These are phyloP conservation scores for Tachystola acroxantha DNA, from an alignment of 2,888 invertebrate species.

Conservation along the genomic window DNA sequence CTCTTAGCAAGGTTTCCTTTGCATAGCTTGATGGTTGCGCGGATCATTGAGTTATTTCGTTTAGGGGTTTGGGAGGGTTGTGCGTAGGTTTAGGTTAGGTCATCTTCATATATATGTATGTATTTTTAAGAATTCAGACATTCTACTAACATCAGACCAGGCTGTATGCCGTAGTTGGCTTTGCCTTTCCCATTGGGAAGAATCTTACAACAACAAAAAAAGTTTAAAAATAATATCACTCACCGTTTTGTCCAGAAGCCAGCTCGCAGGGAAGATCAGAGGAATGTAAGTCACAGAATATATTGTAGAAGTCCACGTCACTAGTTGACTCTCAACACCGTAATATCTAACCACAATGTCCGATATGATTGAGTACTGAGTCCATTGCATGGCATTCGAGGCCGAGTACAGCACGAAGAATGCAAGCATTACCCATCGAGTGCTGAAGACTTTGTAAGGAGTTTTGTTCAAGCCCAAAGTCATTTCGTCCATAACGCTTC, in stretches of 20 bases:
- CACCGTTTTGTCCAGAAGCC: slow-evolving; percentile 94
- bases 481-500: background rate
- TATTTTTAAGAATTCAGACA: too few relatives aligned
- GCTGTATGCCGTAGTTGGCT: too few relatives aligned
- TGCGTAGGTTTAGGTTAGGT: too few relatives aligned
- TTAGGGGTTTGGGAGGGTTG: too few relatives aligned
- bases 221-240: too few relatives aligned
- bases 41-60: too few relatives aligned
- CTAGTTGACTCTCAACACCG: slow-evolving; percentile 80
- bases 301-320: slow-evolving; percentile 98
- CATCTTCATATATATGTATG: too few relatives aligned
- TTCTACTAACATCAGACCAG: too few relatives aligned
- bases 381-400: slow-evolving; percentile 97
- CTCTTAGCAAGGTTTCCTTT: too few relatives aligned
- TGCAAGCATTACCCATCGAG: slow-evolving; percentile 88
- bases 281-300: slow-evolving; percentile 98
- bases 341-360: slow-evolving; percentile 88
- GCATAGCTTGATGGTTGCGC: too few relatives aligned
- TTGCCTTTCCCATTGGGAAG: too few relatives aligned
- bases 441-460: slow-evolving; percentile 79
- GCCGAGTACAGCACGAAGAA: slow-evolving; percentile 93
- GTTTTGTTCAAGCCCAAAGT: background rate
- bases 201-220: too few relatives aligned
- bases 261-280: slow-evolving; percentile 97
- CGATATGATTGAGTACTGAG: slow-evolving; percentile 94